Evolutionary conservation across 2,797 vertebrate genomes (phyloP).

Genomic region (Pampus argenteus): DNA sequence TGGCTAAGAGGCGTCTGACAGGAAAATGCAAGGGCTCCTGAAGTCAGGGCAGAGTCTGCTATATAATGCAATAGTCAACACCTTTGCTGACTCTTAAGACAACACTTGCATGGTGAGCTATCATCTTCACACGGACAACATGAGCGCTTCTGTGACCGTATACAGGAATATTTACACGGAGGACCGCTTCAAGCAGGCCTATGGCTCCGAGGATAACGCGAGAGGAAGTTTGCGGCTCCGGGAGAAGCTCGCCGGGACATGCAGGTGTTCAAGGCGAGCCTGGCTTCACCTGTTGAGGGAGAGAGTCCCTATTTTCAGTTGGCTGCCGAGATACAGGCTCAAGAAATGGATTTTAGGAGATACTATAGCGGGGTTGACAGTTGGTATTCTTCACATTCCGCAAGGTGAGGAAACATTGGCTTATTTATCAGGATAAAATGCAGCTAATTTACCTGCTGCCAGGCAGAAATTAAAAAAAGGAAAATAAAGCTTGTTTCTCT

Average conservation of each 20-base stretch:
- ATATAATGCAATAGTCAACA: slow-evolving; percentile 67
- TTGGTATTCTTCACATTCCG: slow-evolving; percentile 93
- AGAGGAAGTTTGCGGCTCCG: slow-evolving; percentile 67
- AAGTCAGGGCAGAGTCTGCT: slow-evolving; percentile 71
- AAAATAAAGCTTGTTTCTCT: not conserved
- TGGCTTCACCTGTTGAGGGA: slow-evolving; percentile 84
- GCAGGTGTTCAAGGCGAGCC: slow-evolving; percentile 83
- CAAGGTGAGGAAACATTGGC: slow-evolving; percentile 84
- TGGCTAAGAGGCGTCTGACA: slow-evolving; percentile 76
- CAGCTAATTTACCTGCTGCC: not conserved
- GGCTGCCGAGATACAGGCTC: slow-evolving; percentile 90
- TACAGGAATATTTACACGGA: slow-evolving; percentile 89
- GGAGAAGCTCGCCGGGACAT: slow-evolving; percentile 73
- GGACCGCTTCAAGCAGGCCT: slow-evolving; percentile 87
- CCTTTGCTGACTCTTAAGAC: slow-evolving; percentile 33
- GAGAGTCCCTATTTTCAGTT: slow-evolving; percentile 86
- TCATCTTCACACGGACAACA: slow-evolving; percentile 58
- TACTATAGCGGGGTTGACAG: slow-evolving; percentile 89
- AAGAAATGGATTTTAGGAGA: slow-evolving; percentile 92
- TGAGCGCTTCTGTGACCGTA: slow-evolving; percentile 88
- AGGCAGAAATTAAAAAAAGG: no score
- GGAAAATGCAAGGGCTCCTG: slow-evolving; percentile 78
- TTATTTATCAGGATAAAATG: not conserved
- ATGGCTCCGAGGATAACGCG: slow-evolving; percentile 76
- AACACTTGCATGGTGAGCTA: slow-evolving; percentile 7